Evolutionary conservation across 2,888 invertebrate genomes (phyloP).

Genomic region (Fragum sueziense): DNA sequence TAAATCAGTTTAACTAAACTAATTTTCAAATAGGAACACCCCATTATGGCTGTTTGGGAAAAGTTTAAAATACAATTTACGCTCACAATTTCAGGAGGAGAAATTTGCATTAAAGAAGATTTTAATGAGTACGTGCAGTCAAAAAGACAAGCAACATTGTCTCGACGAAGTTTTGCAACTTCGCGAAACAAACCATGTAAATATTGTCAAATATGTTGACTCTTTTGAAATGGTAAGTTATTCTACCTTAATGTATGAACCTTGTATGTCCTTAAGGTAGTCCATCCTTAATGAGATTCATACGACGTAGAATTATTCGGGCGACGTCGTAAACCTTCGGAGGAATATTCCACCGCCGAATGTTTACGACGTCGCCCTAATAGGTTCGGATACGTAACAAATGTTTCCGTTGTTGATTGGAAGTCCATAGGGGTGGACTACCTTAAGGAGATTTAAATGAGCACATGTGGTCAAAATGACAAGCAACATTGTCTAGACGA

Average conservation of each 20-base stretch:
- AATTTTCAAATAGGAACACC: too few species aligned
- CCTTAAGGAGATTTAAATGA: constrained; percentile 8
- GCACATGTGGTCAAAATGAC: constrained; percentile 2
- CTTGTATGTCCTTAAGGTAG: too few species aligned
- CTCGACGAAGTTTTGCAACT: background rate
- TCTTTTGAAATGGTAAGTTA: background rate
- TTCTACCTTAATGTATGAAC: too few species aligned
- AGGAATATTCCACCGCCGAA: too few species aligned
- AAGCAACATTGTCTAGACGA: constrained; percentile 10
- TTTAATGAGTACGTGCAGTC: background rate
- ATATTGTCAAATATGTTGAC: constrained; percentile 16
- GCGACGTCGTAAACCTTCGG: too few species aligned
- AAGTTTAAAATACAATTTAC: too few species aligned
- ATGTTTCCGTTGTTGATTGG: background rate
- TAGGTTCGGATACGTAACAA: too few species aligned
- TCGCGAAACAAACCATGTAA: background rate
- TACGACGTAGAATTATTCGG: too few species aligned
- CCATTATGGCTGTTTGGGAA: too few species aligned
- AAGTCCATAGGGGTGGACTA: background rate
- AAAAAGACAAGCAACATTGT: constrained; percentile 17
- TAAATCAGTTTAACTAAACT: too few species aligned
- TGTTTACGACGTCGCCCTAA: too few species aligned
- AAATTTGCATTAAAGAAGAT: constrained; percentile 17
- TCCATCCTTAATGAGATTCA: too few species aligned
- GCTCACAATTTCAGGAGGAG: background rate